Percentiles rank a stretch among this genome's conserved stretches.
These are phyloP conservation scores for Taphrorychus bicolor DNA, from an alignment of 2,888 invertebrate genomes.

Conservation along the genomic window DNA sequence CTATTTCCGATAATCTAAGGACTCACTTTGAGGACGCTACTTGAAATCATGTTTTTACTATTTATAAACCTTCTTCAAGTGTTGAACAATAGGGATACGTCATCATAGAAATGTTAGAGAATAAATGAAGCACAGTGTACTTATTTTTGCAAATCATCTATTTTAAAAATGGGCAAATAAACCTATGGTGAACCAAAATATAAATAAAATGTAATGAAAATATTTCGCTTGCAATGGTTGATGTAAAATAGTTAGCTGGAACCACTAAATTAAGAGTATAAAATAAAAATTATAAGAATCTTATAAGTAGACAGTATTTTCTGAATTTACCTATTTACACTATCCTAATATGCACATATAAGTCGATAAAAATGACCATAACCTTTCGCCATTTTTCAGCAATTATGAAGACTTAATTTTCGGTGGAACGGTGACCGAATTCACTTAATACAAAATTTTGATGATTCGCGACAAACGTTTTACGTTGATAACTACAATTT, in stretches of 20 bases:
- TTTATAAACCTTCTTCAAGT: too few species aligned
- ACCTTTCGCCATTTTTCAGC: background rate
- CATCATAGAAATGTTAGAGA: too few species aligned
- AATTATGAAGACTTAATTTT: too few species aligned
- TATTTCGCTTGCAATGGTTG: conserved; percentile 32
- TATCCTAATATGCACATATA: conserved; percentile 23
- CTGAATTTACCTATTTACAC: conserved; percentile 42
- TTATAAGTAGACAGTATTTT: conserved; percentile 42
- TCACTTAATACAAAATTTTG: background rate
- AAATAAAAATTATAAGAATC: conserved; percentile 18
- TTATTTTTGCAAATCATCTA: conserved; percentile 22
- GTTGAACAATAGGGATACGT: too few species aligned
- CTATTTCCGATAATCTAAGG: too few species aligned
- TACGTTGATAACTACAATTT: background rate
- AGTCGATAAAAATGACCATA: background rate
- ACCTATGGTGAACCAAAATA: conserved; percentile 26
- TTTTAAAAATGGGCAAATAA: conserved; percentile 26
- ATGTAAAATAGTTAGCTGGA: conserved; percentile 35
- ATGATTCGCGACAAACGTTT: background rate
- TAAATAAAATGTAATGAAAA: conserved; percentile 36
- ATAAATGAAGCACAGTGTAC: background rate
- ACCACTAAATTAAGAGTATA: conserved; percentile 33
- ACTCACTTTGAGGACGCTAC: too few species aligned
- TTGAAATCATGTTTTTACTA: too few species aligned
- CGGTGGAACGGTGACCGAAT: background rate